These are phyloP conservation scores for Lacanobia wlatinum DNA, from an alignment of 2,888 invertebrate species.

Conservation along the genomic window DNA sequence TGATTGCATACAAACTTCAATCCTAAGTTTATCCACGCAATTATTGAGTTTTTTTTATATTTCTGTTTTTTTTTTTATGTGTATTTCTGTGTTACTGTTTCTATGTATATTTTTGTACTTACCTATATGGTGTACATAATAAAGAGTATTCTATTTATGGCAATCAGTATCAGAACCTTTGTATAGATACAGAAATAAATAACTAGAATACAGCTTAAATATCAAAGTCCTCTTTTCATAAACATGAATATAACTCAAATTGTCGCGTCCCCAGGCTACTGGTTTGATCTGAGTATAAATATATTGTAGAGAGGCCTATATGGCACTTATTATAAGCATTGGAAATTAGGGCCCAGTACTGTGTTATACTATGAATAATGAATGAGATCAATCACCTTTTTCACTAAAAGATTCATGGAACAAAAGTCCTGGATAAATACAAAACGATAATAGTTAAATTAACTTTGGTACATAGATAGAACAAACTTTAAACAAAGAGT, in stretches of 20 bases:
- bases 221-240: conserved; percentile 24
- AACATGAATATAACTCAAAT: conserved; percentile 4
- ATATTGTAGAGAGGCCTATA: neutral
- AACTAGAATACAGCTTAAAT: neutral
- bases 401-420: conserved; percentile 1
- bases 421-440: neutral
- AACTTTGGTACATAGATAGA: no score
- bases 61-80: no score
- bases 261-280: neutral
- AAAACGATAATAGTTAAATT: neutral
- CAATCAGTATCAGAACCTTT: no score
- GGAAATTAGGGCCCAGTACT: neutral
- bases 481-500: no score
- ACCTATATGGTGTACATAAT: no score
- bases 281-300: conserved; percentile 9
- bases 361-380: conserved; percentile 26
- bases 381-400: conserved; percentile 37
- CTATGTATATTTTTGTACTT: no score
- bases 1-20: no score
- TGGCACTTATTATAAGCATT: neutral
- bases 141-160: no score
- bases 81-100: no score
- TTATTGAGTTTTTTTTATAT: no score
- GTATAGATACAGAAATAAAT: no score
- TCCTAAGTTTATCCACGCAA: no score